Conservation (phyloP, 2,888 invertebrate species). For the Drosophila tanythrix region DNA sequence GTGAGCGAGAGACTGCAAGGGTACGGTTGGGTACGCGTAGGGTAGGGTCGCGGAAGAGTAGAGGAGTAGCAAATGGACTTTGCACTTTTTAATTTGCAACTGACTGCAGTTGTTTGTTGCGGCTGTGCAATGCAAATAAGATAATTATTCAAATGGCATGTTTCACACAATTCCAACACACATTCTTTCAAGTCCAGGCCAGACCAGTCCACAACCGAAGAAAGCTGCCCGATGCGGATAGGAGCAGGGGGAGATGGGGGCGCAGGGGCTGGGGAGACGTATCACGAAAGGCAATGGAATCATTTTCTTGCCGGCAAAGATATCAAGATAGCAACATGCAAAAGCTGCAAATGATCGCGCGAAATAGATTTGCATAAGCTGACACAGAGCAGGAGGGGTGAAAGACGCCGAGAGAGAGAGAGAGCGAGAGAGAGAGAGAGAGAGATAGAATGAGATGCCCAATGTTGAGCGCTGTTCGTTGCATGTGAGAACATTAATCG, state of each 20-base stretch:
- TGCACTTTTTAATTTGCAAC: slow-evolving; percentile 78
- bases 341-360: slow-evolving; percentile 76
- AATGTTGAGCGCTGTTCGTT: slow-evolving; percentile 42
- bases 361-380: slow-evolving; percentile 78
- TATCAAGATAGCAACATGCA: slow-evolving; percentile 79
- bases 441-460: slow-evolving; percentile 17
- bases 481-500: slow-evolving; percentile 84
- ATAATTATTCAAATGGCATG: slow-evolving; percentile 84
- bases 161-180: slow-evolving; percentile 83
- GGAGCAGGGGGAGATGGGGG: not conserved
- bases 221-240: slow-evolving; percentile 27
- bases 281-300: slow-evolving; percentile 79
- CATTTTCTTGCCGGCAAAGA: slow-evolving; percentile 76
- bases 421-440: not conserved
- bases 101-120: slow-evolving; percentile 66
- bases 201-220: slow-evolving; percentile 36
- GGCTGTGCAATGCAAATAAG: slow-evolving; percentile 80
- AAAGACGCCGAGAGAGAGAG: not conserved
- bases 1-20: slow-evolving; percentile 24
- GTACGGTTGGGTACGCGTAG: not conserved
- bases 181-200: slow-evolving; percentile 64
- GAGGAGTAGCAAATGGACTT: slow-evolving; percentile 57
- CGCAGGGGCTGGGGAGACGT: slow-evolving; percentile 13
- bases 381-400: slow-evolving; percentile 23
- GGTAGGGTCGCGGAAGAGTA: not conserved